Percentiles rank a stretch among this genome's conserved stretches.
Conservation (phyloP, 1,140 invertebrate genomes). For the Drosophila parabipectinata region DNA sequence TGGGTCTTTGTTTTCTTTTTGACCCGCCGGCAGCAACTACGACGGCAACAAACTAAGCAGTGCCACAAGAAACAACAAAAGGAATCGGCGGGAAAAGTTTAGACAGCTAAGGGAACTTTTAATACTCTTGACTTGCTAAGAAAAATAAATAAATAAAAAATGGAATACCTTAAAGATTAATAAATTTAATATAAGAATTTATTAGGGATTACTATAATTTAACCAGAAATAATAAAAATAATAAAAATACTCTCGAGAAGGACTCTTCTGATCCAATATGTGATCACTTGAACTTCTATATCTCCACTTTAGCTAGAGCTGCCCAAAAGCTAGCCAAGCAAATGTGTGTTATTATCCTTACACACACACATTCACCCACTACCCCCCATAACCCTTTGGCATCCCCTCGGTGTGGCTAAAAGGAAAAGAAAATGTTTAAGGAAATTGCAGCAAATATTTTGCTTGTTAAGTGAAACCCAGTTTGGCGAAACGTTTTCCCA, state of each 20-base stretch:
- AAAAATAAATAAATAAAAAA: not conserved
- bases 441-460: slow-evolving; percentile 82
- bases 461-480: slow-evolving; percentile 82
- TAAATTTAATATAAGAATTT: not conserved
- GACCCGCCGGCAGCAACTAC: slow-evolving; percentile 29
- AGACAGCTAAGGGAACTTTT: not conserved
- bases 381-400: not conserved
- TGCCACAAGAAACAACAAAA: slow-evolving; percentile 36
- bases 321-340: slow-evolving; percentile 40
- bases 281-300: slow-evolving; percentile 1
- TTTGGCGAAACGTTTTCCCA: slow-evolving; percentile 68
- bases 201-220: not conserved
- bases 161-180: not conserved
- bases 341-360: slow-evolving; percentile 59
- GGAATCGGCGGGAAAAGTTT: slow-evolving; percentile 2
- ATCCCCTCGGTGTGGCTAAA: slow-evolving; percentile 13
- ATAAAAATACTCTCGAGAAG: not conserved
- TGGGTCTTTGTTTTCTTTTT: slow-evolving; percentile 46
- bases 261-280: not conserved
- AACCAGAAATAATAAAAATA: not conserved
- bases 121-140: slow-evolving; percentile 5
- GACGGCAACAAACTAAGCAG: slow-evolving; percentile 59
- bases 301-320: slow-evolving; percentile 23
- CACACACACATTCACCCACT: slow-evolving; percentile 24
- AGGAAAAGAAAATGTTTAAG: slow-evolving; percentile 78